Conservation (phyloP, 2,113 vertebrate species). For the Brachypodius melanocephalos region DNA sequence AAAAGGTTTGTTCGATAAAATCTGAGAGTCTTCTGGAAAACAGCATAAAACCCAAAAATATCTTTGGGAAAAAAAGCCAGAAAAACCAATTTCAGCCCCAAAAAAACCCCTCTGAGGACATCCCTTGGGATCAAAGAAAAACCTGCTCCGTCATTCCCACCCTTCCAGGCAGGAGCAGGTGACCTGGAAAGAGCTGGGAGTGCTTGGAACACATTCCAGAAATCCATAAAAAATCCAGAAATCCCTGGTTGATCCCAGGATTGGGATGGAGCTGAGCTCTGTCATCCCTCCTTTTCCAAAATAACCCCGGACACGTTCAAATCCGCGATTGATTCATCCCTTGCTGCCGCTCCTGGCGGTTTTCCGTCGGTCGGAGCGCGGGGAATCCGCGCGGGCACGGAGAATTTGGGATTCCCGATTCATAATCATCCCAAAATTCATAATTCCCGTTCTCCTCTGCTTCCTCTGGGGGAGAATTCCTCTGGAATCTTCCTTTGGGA, state of each 20-base stretch:
- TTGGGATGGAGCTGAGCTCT: background rate
- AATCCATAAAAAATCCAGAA: too few relatives aligned
- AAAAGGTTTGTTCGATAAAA: background rate
- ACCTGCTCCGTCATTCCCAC: background rate
- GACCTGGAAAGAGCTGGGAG: background rate
- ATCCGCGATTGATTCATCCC: too few relatives aligned
- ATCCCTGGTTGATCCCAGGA: too few relatives aligned
- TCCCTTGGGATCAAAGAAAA: background rate
- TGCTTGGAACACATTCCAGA: background rate
- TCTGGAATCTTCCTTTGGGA: background rate
- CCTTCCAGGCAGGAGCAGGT: background rate
- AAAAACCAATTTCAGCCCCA: background rate
- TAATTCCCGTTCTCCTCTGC: background rate
- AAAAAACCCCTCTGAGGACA: background rate
- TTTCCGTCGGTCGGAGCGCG: rapidly evolving
- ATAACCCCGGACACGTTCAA: background rate
- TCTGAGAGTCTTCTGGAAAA: background rate
- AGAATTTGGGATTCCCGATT: background rate
- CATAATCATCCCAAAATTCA: background rate
- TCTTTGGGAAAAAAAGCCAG: background rate
- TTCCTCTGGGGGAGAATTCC: background rate
- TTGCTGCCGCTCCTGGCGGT: background rate
- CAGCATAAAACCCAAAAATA: background rate
- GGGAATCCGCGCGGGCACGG: too few relatives aligned
- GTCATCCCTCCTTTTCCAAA: background rate